Conservation (phyloP, 37 sponge, comb jelly and placozoan genomes). For the Eunapius fragilis region DNA sequence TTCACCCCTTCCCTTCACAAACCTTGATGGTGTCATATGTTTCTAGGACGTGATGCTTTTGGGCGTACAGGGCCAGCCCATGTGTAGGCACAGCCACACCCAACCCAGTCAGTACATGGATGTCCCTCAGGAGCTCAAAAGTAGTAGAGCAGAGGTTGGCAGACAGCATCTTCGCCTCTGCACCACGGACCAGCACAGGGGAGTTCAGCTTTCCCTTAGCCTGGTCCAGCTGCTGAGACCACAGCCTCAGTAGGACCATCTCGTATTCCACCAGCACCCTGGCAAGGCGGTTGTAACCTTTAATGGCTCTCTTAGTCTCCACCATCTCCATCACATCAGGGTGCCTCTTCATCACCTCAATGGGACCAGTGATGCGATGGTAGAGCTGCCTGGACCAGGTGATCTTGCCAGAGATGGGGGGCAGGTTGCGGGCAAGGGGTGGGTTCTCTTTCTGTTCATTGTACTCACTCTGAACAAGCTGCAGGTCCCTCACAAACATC, state of each 20-base stretch:
- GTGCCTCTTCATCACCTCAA: slow-evolving; percentile 67
- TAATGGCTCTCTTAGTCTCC: slow-evolving; percentile 83
- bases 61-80: slow-evolving; percentile 56
- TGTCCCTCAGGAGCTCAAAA: slow-evolving; percentile 83
- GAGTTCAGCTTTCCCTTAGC: slow-evolving; percentile 70
- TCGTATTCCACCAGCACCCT: slow-evolving; percentile 94
- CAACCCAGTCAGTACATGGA: slow-evolving; percentile 68
- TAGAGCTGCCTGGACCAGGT: slow-evolving; percentile 96
- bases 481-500: slow-evolving; percentile 79
- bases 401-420: slow-evolving; percentile 93
- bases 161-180: slow-evolving; percentile 60
- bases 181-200: slow-evolving; percentile 83
- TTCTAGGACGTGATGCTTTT: slow-evolving; percentile 52
- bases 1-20: background rate
- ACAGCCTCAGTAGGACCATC: slow-evolving; percentile 74
- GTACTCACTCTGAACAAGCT: slow-evolving; percentile 81
- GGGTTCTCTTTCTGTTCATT: slow-evolving; percentile 85
- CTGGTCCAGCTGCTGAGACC: slow-evolving; percentile 66
- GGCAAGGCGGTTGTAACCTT: slow-evolving; percentile 92
- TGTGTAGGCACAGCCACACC: slow-evolving; percentile 79
- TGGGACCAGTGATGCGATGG: slow-evolving; percentile 82
- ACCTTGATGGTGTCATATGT: slow-evolving; percentile 63
- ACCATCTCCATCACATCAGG: slow-evolving; percentile 66
- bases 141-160: slow-evolving; percentile 93
- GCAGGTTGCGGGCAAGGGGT: slow-evolving; percentile 91